Conservation (phyloP, 2,113 vertebrate species). For the Forbesichthys papilliferus region DNA sequence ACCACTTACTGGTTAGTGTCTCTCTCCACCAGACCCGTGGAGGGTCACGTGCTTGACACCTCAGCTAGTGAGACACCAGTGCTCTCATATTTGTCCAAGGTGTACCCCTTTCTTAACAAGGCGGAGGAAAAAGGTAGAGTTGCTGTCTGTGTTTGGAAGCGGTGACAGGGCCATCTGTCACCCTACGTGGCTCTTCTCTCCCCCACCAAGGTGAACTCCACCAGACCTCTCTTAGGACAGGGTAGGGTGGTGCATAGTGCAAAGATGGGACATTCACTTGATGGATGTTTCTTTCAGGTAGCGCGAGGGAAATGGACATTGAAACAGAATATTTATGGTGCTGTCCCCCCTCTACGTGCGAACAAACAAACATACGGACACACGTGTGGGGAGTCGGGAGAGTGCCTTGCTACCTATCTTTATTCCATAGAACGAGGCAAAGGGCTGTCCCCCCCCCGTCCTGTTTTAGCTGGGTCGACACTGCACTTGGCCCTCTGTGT, state of each 20-base stretch:
- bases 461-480: slow-evolving; percentile 92
- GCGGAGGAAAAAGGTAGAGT: slow-evolving; percentile 41
- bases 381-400: slow-evolving; percentile 46
- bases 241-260: slow-evolving; percentile 69
- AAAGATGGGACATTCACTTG: slow-evolving; percentile 67
- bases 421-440: slow-evolving; percentile 45
- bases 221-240: slow-evolving; percentile 50
- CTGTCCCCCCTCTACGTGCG: slow-evolving; percentile 35
- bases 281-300: slow-evolving; percentile 47
- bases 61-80: slow-evolving; percentile 49
- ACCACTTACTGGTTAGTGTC: slow-evolving; percentile 15
- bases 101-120: slow-evolving; percentile 9
- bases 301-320: slow-evolving; percentile 44
- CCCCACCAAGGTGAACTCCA: slow-evolving; percentile 50
- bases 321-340: slow-evolving; percentile 46
- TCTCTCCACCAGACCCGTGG: slow-evolving; percentile 50
- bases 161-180: slow-evolving; percentile 48
- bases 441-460: not conserved
- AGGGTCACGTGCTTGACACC: slow-evolving; percentile 51
- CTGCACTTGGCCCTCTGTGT: slow-evolving; percentile 94
- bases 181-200: slow-evolving; percentile 52
- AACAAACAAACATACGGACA: slow-evolving; percentile 53
- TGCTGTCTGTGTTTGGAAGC: slow-evolving; percentile 50
- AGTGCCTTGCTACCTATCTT: slow-evolving; percentile 58
- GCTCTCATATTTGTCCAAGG: slow-evolving; percentile 42